phyloP scores from a whole-genome alignment of 2,113 vertebrate species.

The Osmerus eperlanus region DNA sequence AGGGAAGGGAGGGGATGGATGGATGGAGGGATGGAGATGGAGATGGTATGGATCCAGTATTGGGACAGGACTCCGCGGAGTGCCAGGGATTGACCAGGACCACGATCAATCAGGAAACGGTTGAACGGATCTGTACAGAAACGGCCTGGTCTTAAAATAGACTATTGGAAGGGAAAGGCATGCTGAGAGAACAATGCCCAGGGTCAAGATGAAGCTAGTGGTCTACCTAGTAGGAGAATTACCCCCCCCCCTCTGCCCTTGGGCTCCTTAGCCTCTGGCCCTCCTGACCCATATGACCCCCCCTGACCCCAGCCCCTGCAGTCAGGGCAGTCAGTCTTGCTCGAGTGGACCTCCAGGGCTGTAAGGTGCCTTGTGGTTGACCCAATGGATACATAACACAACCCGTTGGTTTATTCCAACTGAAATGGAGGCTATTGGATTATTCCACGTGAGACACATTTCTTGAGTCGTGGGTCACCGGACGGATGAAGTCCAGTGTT shows the following conservation, averaged over 20 bases:
- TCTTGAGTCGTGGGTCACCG: slow-evolving; percentile 35
- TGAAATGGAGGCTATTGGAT: slow-evolving; percentile 23
- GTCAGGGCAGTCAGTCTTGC: slow-evolving; percentile 1
- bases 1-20: slow-evolving; percentile 46
- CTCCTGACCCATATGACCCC: background rate
- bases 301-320: background rate
- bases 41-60: slow-evolving; percentile 54
- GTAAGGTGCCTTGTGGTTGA: too few relatives aligned
- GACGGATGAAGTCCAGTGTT: background rate
- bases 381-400: too few relatives aligned
- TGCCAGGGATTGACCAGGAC: slow-evolving; percentile 68
- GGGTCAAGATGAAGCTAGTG: background rate
- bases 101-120: slow-evolving; percentile 68
- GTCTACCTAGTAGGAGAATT: background rate
- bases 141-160: slow-evolving; percentile 60
- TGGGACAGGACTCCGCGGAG: slow-evolving; percentile 60
- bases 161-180: slow-evolving; percentile 47
- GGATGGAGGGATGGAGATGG: slow-evolving; percentile 37
- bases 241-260: background rate
- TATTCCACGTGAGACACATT: slow-evolving; percentile 39
- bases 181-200: slow-evolving; percentile 33
- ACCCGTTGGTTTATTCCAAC: slow-evolving; percentile 21
- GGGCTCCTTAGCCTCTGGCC: slow-evolving; percentile 9
- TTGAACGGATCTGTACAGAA: slow-evolving; percentile 44
- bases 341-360: too few relatives aligned